Percentiles rank a stretch among this genome's conserved stretches.
These are phyloP conservation scores for Gonatopus flavifemur DNA, from an alignment of 1,140 invertebrate genomes.

Conservation along the genomic window DNA sequence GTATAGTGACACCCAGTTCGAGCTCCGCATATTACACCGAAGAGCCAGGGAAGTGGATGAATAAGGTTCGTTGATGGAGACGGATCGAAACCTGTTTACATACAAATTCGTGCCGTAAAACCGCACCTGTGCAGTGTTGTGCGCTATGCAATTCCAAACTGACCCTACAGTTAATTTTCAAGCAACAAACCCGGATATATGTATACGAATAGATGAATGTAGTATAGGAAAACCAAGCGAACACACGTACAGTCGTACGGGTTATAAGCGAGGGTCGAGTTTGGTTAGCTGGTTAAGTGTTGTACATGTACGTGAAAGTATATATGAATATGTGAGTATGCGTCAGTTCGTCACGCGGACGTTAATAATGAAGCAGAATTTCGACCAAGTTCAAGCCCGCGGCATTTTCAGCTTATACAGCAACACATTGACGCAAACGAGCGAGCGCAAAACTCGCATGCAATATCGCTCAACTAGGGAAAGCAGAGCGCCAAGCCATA, in stretches of 20 bases:
- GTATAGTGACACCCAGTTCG: too few relatives aligned
- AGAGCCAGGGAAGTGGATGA: too few relatives aligned
- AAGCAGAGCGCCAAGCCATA: not conserved
- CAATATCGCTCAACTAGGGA: too few relatives aligned
- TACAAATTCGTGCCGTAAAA: slow-evolving; percentile 34
- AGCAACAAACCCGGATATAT: too few relatives aligned
- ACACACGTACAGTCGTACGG: too few relatives aligned
- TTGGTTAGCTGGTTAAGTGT: too few relatives aligned
- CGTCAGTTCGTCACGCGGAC: slow-evolving; percentile 1
- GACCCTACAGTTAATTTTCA: slow-evolving; percentile 25
- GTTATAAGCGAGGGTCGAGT: too few relatives aligned
- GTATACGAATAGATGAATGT: too few relatives aligned
- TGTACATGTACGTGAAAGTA: too few relatives aligned
- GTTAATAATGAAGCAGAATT: slow-evolving; percentile 18
- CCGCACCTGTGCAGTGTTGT: slow-evolving; percentile 33
- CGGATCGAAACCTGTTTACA: slow-evolving; percentile 37
- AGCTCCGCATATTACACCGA: too few relatives aligned
- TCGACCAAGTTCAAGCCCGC: slow-evolving; percentile 11
- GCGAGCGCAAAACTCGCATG: slow-evolving; percentile 14
- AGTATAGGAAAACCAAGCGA: too few relatives aligned
- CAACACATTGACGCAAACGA: slow-evolving; percentile 9
- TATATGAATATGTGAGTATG: too few relatives aligned
- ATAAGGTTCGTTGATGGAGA: slow-evolving; percentile 8
- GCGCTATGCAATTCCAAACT: slow-evolving; percentile 16
- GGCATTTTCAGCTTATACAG: slow-evolving; percentile 3